These are phyloP conservation scores for Parotia lawesii DNA, from an alignment of 2,113 vertebrate genomes.

Conservation along the genomic window DNA sequence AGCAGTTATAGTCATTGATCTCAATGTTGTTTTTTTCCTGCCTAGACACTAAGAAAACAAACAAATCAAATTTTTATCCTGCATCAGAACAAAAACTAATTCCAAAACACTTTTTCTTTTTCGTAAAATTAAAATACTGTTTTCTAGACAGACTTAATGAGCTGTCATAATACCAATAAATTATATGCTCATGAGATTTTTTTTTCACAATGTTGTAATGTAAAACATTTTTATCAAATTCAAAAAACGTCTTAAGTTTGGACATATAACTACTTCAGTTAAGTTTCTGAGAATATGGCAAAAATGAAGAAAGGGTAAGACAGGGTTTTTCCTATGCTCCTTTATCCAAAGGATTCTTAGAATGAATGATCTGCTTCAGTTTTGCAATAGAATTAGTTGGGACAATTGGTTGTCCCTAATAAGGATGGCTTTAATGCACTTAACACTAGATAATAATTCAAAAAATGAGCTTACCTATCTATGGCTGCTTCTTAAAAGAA, in stretches of 20 bases:
- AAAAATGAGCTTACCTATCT: not conserved
- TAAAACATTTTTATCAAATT: not conserved
- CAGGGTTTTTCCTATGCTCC: rapidly evolving
- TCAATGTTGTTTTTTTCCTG: not conserved
- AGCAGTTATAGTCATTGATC: not conserved
- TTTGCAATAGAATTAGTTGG: not conserved
- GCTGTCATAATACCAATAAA: not conserved
- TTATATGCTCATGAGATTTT: not conserved
- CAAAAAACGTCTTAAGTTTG: not conserved
- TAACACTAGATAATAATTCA: not conserved
- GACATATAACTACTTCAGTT: not conserved
- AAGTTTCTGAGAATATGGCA: not conserved
- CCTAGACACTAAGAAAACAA: not conserved
- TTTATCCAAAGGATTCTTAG: not conserved
- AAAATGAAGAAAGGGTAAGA: not conserved
- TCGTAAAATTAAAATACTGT: not conserved
- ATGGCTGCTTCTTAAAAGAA: not conserved
- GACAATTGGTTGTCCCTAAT: not conserved
- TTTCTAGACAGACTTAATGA: not conserved
- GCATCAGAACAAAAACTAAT: not conserved
- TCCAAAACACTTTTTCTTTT: not conserved
- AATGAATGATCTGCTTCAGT: not conserved
- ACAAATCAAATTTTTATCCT: not conserved
- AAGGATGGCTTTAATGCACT: not conserved
- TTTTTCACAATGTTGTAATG: not conserved